Base-by-base conservation (phyloP, 2,113 vertebrate genomes). In the Melanerpes aurifrons region DNA sequence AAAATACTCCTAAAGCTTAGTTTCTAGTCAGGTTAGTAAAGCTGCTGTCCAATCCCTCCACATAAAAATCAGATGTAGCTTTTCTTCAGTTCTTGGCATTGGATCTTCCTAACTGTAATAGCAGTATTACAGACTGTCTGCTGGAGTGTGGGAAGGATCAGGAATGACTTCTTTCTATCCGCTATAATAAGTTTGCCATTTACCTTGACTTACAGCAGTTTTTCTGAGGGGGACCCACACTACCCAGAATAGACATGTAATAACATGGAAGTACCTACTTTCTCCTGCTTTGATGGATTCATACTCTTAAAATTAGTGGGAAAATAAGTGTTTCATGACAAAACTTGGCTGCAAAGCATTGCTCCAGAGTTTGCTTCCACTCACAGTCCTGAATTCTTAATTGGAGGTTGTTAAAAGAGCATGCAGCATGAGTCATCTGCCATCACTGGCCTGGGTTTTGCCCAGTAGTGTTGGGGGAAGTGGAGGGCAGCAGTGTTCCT, bases 401-500 rank as follows among this genome's bases (percentile, higher is more conserved):
- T 3, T 24, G 50, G 20, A 10, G 71, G 54, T 43, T 25, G 37
- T 28, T n/a, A 21, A 50, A 48, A 50, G 37, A 37, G 22, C 16
- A 2, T 3, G 11, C 15, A 9, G 2, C 1, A 3, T 1, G 12
- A 20, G 12, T 22, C 5, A 11, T 2, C 29, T 25, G 43, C 13
- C 54, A 43, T 45, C 28, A 10, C 7, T 16, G 14, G 69, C 35
- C 35, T 22, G 32, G 4, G 4, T 64, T 45, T 31, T 47, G 79
- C 25, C 22, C 50, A 2, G 12, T 16, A 28, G 12, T 1, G 0
- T 6, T 12, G 2, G 31, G 15, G 14, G n/a, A 20, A 32, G n/a
- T 1, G 2, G 29, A 31, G 15, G 37, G 35, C 40, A 32, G 31
- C 62, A 10, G 32, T 1, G 0, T 32, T 53, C 19, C 15, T 9